Percentiles rank a stretch among this genome's conserved stretches.
phyloP scores from a whole-genome alignment of 1,140 invertebrate genomes.

The Dolichoris vasculosae region DNA sequence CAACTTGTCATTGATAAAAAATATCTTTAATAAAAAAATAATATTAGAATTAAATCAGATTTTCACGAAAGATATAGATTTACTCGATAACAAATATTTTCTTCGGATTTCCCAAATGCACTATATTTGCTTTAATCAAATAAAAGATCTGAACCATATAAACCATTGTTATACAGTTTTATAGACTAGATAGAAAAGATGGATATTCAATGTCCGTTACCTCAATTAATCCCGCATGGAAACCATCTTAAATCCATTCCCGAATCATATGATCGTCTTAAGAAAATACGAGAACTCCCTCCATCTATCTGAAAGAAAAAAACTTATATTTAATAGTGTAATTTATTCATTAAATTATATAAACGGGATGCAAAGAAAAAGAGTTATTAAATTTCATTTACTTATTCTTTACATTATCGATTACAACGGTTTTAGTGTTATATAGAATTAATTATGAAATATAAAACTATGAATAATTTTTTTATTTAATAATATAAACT shows the following conservation, averaged over 20 bases:
- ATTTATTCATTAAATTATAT: neutral
- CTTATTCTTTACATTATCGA: no score
- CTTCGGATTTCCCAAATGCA: neutral
- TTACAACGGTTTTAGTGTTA: no score
- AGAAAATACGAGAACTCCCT: neutral
- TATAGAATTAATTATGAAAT: no score
- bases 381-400: no score
- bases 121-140: no score
- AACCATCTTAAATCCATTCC: conserved; percentile 31
- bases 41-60: no score
- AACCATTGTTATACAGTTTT: neutral
- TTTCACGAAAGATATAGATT: no score
- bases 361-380: no score
- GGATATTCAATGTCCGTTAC: conserved; percentile 23
- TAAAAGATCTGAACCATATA: neutral
- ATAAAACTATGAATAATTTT: no score
- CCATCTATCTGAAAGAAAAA: conserved; percentile 35
- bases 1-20: no score
- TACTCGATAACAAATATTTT: neutral
- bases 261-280: conserved; percentile 18
- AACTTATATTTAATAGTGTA: neutral
- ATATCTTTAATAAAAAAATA: no score
- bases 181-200: neutral
- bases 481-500: no score
- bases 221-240: conserved; percentile 36